Evolutionary conservation across 2,888 invertebrate genomes (phyloP).

Genomic region (Chironomus riparius): DNA sequence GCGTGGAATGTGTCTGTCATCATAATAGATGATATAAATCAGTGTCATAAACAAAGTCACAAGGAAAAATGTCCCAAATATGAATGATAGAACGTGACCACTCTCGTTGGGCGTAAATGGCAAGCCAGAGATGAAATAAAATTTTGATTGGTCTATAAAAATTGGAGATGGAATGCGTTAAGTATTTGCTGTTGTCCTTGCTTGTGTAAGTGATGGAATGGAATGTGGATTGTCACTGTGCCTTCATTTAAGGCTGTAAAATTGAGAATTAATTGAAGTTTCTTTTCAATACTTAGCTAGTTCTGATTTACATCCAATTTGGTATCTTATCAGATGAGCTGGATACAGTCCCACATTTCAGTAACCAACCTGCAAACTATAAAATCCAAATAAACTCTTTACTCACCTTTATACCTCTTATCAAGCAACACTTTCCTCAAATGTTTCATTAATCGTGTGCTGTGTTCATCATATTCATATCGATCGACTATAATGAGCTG

Average conservation of each 20-base stretch:
- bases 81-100: constrained; percentile 32
- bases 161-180: background rate
- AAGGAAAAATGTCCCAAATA: constrained; percentile 35
- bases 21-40: constrained; percentile 35
- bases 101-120: constrained; percentile 36
- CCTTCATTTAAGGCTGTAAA: too few relatives aligned
- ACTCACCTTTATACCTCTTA: constrained; percentile 10
- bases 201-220: background rate
- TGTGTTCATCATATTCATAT: constrained; percentile 35
- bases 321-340: too few relatives aligned
- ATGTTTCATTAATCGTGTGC: constrained; percentile 34
- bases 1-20: constrained; percentile 32
- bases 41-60: constrained; percentile 35
- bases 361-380: background rate
- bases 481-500: constrained; percentile 38
- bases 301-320: too few relatives aligned
- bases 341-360: too few relatives aligned
- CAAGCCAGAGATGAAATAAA: constrained; percentile 33
- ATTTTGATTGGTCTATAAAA: constrained; percentile 31
- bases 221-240: too few relatives aligned
- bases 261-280: too few relatives aligned
- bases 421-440: constrained; percentile 30
- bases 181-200: constrained; percentile 28
- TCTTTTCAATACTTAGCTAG: too few relatives aligned
- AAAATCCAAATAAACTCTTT: background rate